A percentile compares a stretch with the other conserved stretches of the same genome.
phyloP scores from a whole-genome alignment of 2,797 vertebrate genomes.

The Lateolabrax maculatus region DNA sequence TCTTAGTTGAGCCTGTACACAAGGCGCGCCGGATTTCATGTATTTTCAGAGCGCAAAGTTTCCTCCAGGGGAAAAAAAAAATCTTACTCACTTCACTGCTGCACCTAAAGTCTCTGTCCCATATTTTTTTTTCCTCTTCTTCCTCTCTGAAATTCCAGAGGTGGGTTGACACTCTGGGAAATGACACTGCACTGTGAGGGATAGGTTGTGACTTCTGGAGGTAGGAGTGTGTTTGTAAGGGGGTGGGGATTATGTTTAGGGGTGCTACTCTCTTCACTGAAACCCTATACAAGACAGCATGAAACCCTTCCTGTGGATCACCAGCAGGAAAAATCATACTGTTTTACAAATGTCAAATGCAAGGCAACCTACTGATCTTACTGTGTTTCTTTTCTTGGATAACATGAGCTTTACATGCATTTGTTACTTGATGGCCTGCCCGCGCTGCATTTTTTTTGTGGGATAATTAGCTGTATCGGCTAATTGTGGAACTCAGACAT shows the following conservation, averaged over 20 bases:
- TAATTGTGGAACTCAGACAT: conserved; percentile 65
- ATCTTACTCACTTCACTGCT: conserved; percentile 45
- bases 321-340: conserved; percentile 24
- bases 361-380: neutral
- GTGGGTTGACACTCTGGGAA: conserved; percentile 79
- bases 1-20: conserved; percentile 60
- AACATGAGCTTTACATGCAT: conserved; percentile 2
- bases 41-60: conserved; percentile 63
- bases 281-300: conserved; percentile 71
- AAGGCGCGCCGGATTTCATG: conserved; percentile 51
- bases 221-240: conserved; percentile 71
- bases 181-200: conserved; percentile 76
- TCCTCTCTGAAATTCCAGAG: conserved; percentile 81
- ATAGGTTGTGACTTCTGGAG: conserved; percentile 77
- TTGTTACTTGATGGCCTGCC: neutral
- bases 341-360: conserved; percentile 2
- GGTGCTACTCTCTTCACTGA: conserved; percentile 70
- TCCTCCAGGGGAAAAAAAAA: conserved; percentile 42
- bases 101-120: conserved; percentile 62
- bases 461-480: conserved; percentile 65
- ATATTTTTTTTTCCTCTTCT: conserved; percentile 71
- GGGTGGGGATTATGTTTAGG: conserved; percentile 76
- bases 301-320: conserved; percentile 51
- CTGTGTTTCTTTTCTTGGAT: conserved; percentile 5
- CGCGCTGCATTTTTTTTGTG: neutral